Percentiles rank a stretch among this genome's conserved stretches.
These are phyloP conservation scores for Oryctolagus cuniculus DNA, from an alignment of 2,113 vertebrate genomes.

Conservation along the genomic window mOryCun1.1 NC_091440.1:63432001-63432500, in stretches of 20 bases:
- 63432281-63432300: not conserved
- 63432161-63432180: not conserved
- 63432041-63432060: not conserved
- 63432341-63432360: not conserved
- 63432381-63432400: not conserved
- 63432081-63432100: not conserved
- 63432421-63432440: not conserved
- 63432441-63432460: not conserved
- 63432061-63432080: not conserved
- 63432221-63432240: not conserved
- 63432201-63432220: not conserved
- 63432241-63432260: not conserved
- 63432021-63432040: not conserved
- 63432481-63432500: not conserved
- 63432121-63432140: not conserved
- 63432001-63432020: not conserved
- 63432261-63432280: not conserved
- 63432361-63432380: not conserved
- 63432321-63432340: not conserved
- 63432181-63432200: not conserved
- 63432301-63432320: not conserved
- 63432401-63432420: not conserved
- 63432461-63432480: not conserved
- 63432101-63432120: not conserved
- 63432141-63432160: not conserved